A percentile compares a stretch with the other conserved stretches of the same genome.
Conservation (phyloP, 1,140 invertebrate species). For the Camponotus pennsylvanicus region DNA sequence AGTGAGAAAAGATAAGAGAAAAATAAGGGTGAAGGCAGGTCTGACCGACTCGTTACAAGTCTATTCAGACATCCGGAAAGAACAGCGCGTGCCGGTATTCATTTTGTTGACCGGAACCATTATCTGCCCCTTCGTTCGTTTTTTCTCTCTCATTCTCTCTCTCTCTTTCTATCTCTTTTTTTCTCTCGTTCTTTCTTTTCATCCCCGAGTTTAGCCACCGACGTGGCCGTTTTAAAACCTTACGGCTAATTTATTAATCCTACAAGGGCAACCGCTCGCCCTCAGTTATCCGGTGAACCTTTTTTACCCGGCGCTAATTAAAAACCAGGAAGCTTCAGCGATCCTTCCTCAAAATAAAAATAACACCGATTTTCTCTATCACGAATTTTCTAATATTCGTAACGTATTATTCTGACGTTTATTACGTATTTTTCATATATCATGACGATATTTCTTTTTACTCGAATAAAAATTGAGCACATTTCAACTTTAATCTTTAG, state of each 20-base stretch:
- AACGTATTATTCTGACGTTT: background rate
- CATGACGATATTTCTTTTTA: background rate
- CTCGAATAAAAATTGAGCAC: conserved; percentile 1
- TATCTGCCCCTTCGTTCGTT: conserved; percentile 72
- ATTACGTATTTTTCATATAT: background rate
- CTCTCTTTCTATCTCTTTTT: conserved; percentile 23
- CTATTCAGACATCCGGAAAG: conserved; percentile 85
- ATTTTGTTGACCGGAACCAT: conserved; percentile 84
- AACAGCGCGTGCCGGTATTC: conserved; percentile 85
- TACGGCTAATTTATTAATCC: conserved; percentile 84
- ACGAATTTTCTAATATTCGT: conserved; percentile 15
- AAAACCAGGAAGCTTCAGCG: conserved; percentile 66
- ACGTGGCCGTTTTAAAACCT: conserved; percentile 79
- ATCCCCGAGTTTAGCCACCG: conserved; percentile 67
- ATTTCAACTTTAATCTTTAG: conserved; percentile 29
- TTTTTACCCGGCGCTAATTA: conserved; percentile 72
- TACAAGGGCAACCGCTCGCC: conserved; percentile 70
- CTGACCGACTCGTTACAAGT: conserved; percentile 85
- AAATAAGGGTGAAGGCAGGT: conserved; percentile 55
- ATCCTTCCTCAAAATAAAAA: conserved; percentile 50
- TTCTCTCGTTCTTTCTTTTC: conserved; percentile 32
- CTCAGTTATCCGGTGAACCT: conserved; percentile 68
- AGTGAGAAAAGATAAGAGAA: conserved; percentile 13
- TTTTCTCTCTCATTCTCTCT: conserved; percentile 37
- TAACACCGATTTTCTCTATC: conserved; percentile 30